Conservation (phyloP, 30 jellyfish, hydroid and myxozoan species). For the Aurelia sp. region DNA sequence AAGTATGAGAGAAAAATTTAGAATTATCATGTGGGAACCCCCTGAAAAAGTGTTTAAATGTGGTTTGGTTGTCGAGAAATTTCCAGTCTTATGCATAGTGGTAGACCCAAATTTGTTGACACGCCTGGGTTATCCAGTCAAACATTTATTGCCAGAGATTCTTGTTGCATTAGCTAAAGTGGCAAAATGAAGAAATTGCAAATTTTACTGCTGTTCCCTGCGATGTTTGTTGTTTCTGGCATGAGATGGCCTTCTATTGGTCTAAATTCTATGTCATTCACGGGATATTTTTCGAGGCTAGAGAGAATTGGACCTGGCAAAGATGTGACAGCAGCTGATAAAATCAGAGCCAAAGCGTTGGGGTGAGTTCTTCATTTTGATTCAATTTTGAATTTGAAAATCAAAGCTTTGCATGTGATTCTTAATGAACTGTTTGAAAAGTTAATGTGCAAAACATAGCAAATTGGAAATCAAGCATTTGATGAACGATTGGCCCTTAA, state of each 20-base stretch:
- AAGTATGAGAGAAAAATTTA: no score
- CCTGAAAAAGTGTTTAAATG: no score
- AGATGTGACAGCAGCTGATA: conserved; percentile 44
- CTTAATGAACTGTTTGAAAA: no score
- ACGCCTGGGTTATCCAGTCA: background rate
- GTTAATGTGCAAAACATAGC: no score
- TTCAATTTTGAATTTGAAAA: background rate
- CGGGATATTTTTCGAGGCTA: conserved; percentile 15
- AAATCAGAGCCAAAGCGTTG: conserved; percentile 42
- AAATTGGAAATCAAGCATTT: no score
- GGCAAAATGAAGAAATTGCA: background rate
- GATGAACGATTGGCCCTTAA: background rate
- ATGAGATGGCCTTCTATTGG: conserved; percentile 14
- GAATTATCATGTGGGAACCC: no score
- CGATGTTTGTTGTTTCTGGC: background rate
- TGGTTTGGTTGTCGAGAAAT: no score
- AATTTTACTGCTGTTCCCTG: background rate
- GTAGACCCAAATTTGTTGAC: no score
- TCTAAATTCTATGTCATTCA: background rate
- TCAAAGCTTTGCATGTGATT: no score
- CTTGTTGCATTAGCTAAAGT: background rate
- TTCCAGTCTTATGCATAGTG: no score
- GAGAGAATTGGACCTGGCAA: conserved; percentile 53
- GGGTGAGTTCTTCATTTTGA: conserved; percentile 30
- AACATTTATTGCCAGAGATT: no score